phyloP scores from a whole-genome alignment of 1,140 invertebrate species.

The Ceratosolen solmsi region DNA sequence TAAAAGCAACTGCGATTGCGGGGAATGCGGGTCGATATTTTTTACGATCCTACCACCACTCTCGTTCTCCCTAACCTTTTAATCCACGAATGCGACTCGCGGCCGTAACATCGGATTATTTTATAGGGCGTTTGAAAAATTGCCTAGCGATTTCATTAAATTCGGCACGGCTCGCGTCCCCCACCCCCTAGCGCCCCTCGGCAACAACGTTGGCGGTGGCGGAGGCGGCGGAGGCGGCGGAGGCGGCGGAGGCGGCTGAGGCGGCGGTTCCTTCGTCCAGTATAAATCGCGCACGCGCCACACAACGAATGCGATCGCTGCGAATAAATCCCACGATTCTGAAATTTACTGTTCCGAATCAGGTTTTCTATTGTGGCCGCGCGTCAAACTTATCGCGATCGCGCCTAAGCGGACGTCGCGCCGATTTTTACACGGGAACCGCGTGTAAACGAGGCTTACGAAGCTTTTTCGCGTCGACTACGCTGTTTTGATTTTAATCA shows the following conservation, averaged over 20 bases:
- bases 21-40: constrained; percentile 49
- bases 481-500: neutral
- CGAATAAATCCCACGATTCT: constrained; percentile 63
- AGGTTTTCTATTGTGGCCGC: constrained; percentile 58
- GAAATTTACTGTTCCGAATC: constrained; percentile 64
- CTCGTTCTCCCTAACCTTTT: constrained; percentile 51
- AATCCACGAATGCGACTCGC: constrained; percentile 41
- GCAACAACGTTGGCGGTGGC: neutral
- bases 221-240: neutral
- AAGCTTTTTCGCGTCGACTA: too few relatives aligned
- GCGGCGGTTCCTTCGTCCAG: neutral
- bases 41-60: constrained; percentile 54
- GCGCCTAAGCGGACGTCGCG: constrained; percentile 48
- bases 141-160: constrained; percentile 63
- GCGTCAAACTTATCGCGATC: constrained; percentile 57
- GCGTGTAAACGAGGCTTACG: neutral
- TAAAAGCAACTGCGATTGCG: neutral
- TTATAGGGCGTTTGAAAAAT: constrained; percentile 58
- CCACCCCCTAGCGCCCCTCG: neutral
- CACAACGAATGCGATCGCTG: constrained; percentile 12
- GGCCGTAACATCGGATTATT: constrained; percentile 15
- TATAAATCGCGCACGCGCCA: constrained; percentile 44
- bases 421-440: neutral
- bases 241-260: neutral
- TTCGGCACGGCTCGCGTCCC: constrained; percentile 54